Evolutionary conservation across 2,113 vertebrate genomes (phyloP).

Genomic region (Nibea coibor): DNA sequence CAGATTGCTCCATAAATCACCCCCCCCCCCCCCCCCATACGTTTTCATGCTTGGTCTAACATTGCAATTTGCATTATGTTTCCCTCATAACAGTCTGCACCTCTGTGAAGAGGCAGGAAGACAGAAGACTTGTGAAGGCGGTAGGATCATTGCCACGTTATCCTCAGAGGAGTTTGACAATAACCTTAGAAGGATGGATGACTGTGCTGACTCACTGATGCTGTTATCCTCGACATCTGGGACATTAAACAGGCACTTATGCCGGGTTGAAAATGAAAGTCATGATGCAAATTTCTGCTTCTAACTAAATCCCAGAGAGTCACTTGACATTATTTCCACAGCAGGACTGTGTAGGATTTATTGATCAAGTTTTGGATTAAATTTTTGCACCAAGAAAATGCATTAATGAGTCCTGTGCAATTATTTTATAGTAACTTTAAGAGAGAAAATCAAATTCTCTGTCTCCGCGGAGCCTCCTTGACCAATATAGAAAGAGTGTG

Average conservation of each 20-base stretch:
- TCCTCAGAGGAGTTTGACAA: slow-evolving; percentile 49
- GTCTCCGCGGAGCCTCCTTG: not conserved
- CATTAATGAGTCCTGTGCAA: not conserved
- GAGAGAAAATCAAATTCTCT: not conserved
- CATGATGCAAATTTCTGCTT: slow-evolving; percentile 35
- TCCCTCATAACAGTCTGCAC: slow-evolving; percentile 46
- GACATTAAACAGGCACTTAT: slow-evolving; percentile 34
- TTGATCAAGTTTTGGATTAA: not conserved
- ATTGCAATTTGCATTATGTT: slow-evolving; percentile 68
- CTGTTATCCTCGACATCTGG: slow-evolving; percentile 31
- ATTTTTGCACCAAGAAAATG: slow-evolving; percentile 18
- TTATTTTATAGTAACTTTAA: not conserved
- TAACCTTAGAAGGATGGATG: slow-evolving; percentile 48
- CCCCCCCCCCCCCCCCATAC: slow-evolving; percentile 39
- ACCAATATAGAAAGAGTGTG: not conserved
- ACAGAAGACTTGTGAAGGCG: slow-evolving; percentile 30
- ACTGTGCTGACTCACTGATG: slow-evolving; percentile 63
- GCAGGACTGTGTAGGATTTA: not conserved
- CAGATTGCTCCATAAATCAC: slow-evolving; percentile 75
- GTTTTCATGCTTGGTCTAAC: slow-evolving; percentile 65
- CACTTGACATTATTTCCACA: slow-evolving; percentile 25
- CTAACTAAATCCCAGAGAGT: slow-evolving; percentile 21
- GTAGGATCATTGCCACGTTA: slow-evolving; percentile 43
- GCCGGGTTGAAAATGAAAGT: slow-evolving; percentile 29
- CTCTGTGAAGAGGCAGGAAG: slow-evolving; percentile 30